These are phyloP conservation scores for Eupithecia tripunctaria DNA, from an alignment of 2,888 invertebrate genomes.

Conservation along the genomic window DNA sequence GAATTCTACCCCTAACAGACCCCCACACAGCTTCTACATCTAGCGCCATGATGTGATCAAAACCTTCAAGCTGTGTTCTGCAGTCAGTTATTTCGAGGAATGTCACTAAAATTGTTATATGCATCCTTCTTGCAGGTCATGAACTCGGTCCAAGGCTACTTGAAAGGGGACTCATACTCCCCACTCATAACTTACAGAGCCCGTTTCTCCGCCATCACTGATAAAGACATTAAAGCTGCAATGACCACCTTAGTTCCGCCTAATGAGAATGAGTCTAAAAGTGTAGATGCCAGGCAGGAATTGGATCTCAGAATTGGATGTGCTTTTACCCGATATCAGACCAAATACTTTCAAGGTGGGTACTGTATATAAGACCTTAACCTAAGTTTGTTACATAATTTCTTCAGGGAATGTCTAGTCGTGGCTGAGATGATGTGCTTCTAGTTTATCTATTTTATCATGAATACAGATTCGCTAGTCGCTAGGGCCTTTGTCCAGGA, in stretches of 20 bases:
- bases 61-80: too few relatives aligned
- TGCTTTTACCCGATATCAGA: constrained; percentile 99
- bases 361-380: not conserved
- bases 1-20: too few relatives aligned
- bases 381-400: not conserved
- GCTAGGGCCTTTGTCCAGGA: too few relatives aligned
- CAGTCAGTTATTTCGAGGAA: not conserved
- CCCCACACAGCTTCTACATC: too few relatives aligned
- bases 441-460: too few relatives aligned
- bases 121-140: constrained; percentile 81
- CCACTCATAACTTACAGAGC: constrained; percentile 91
- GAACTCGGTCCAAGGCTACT: constrained; percentile 89
- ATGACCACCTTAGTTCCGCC: constrained; percentile 93
- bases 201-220: constrained; percentile 98
- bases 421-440: too few relatives aligned
- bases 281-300: constrained; percentile 98
- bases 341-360: constrained; percentile 96
- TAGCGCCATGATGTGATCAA: too few relatives aligned
- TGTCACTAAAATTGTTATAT: not conserved
- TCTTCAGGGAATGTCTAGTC: too few relatives aligned
- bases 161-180: constrained; percentile 87
- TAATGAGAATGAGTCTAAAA: constrained; percentile 97
- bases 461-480: too few relatives aligned
- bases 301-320: constrained; percentile 98
- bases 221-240: constrained; percentile 97